Conservation (phyloP, 2,797 vertebrate genomes). For the Chloroceryle amazona region DNA sequence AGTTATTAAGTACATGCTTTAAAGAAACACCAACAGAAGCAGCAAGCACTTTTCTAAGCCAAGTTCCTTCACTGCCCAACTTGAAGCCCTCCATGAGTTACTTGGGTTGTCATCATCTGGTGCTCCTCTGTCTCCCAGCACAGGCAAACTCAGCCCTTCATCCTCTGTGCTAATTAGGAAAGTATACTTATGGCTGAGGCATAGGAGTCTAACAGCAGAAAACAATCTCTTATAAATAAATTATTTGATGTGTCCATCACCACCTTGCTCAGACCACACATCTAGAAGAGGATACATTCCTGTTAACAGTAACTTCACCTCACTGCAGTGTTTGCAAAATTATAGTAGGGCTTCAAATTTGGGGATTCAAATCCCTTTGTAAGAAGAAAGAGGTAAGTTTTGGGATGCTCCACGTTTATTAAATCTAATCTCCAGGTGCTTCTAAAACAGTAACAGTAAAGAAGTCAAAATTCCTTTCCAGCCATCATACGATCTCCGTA, state of each 20-base stretch:
- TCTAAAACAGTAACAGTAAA: slow-evolving; percentile 20
- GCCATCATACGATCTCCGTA: neutral
- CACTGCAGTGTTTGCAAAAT: neutral
- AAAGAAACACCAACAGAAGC: neutral
- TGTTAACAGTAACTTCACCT: neutral
- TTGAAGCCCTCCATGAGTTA: neutral
- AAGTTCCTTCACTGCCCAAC: neutral
- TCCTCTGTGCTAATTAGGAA: neutral
- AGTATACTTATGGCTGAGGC: neutral
- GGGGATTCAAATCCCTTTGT: neutral
- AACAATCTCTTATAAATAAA: neutral
- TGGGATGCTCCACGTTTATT: neutral
- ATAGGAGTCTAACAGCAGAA: neutral
- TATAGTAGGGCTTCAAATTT: neutral
- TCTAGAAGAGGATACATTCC: neutral
- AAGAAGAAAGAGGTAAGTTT: neutral
- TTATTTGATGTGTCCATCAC: neutral
- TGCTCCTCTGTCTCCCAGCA: neutral
- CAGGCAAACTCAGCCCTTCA: neutral
- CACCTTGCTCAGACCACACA: neutral
- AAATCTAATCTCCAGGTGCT: neutral
- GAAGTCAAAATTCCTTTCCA: neutral
- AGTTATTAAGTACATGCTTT: neutral
- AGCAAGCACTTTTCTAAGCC: neutral
- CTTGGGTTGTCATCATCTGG: neutral